These are phyloP conservation scores for Heliornis fulica DNA, from an alignment of 2,113 vertebrate genomes.

Conservation along the genomic window DNA sequence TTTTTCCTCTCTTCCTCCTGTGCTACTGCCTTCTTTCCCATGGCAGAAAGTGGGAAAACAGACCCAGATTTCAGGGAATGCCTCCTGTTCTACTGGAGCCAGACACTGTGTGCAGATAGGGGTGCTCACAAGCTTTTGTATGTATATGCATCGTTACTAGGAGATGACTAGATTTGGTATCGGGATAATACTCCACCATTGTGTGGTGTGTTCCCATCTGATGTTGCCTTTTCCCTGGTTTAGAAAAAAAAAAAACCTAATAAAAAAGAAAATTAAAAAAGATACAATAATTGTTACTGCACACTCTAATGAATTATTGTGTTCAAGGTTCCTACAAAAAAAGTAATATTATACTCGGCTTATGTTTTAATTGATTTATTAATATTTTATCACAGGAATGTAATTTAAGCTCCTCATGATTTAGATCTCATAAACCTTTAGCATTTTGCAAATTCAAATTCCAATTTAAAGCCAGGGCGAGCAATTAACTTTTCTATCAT, in stretches of 20 bases:
- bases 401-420: conserved; percentile 90
- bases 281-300: conserved; percentile 87
- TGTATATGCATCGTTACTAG: neutral
- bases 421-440: conserved; percentile 91
- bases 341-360: conserved; percentile 89
- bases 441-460: conserved; percentile 92
- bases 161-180: conserved; percentile 49
- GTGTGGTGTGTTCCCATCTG: conserved; percentile 69
- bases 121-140: neutral
- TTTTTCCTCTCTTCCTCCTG: neutral
- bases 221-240: conserved; percentile 74
- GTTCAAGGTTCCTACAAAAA: conserved; percentile 82
- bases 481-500: conserved; percentile 91
- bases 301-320: conserved; percentile 89
- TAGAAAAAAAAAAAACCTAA: conserved; percentile 72
- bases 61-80: neutral
- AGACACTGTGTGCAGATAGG: neutral
- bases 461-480: conserved; percentile 89
- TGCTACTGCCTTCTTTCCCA: neutral
- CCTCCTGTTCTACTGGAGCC: neutral
- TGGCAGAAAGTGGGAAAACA: neutral
- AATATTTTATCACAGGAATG: conserved; percentile 91
- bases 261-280: conserved; percentile 85
- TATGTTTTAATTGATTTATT: conserved; percentile 92
- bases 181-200: conserved; percentile 65